These are phyloP conservation scores for Copidosoma floridanum DNA, from an alignment of 1,140 invertebrate species.

Conservation along the genomic window DNA sequence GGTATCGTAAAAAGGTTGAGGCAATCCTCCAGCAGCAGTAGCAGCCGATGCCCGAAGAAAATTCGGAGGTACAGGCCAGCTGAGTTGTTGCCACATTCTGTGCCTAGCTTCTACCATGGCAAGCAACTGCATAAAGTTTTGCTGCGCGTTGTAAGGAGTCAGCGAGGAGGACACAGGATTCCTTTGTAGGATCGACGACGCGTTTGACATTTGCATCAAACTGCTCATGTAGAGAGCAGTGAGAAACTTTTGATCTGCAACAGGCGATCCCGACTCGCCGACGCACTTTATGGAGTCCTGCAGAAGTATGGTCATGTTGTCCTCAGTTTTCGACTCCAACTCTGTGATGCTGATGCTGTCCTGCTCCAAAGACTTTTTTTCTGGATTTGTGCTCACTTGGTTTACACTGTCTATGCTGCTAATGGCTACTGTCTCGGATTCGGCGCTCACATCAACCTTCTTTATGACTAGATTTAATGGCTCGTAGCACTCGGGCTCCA, in stretches of 20 bases:
- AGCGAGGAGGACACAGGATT: slow-evolving; percentile 37
- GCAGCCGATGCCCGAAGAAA: slow-evolving; percentile 44
- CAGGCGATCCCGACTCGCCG: slow-evolving; percentile 48
- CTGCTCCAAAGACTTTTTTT: slow-evolving; percentile 34
- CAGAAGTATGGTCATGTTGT: slow-evolving; percentile 48
- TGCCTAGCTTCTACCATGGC: slow-evolving; percentile 55
- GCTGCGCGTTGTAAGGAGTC: slow-evolving; percentile 46
- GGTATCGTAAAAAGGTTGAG: slow-evolving; percentile 53
- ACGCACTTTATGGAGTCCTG: slow-evolving; percentile 50
- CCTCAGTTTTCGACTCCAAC: slow-evolving; percentile 30
- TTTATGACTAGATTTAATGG: slow-evolving; percentile 56
- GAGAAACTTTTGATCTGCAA: slow-evolving; percentile 60
- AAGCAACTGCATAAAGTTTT: slow-evolving; percentile 51
- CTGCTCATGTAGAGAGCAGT: slow-evolving; percentile 65
- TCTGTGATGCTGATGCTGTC: slow-evolving; percentile 25
- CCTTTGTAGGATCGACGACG: slow-evolving; percentile 43
- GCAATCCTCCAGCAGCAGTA: too few species aligned
- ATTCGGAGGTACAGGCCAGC: slow-evolving; percentile 47
- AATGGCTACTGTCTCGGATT: neutral
- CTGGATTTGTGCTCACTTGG: neutral
- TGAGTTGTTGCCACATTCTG: slow-evolving; percentile 56
- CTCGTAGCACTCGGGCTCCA: slow-evolving; percentile 55
- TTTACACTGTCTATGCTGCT: slow-evolving; percentile 11
- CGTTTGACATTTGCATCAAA: slow-evolving; percentile 53
- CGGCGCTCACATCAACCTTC: slow-evolving; percentile 39